Percentiles rank a stretch among this genome's conserved stretches.
phyloP scores from a whole-genome alignment of 2,888 invertebrate genomes.

The Heliconius ismenius region DNA sequence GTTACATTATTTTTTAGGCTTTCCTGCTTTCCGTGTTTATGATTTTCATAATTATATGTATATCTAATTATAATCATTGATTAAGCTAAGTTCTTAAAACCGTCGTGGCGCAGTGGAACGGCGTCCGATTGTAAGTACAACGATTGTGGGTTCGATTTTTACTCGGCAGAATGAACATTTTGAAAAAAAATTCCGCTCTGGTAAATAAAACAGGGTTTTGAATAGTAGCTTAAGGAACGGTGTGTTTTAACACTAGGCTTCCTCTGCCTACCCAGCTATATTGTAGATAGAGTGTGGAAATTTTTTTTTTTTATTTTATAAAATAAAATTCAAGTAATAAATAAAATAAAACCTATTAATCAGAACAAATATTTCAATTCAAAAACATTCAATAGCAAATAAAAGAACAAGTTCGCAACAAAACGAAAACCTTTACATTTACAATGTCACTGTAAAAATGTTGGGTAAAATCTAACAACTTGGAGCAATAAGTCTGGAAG shows the following conservation, averaged over 20 bases:
- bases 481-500: conserved; percentile 60
- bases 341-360: too few relatives aligned
- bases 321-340: too few relatives aligned
- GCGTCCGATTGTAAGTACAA: background rate
- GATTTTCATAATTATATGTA: too few relatives aligned
- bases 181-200: too few relatives aligned
- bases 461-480: conserved; percentile 26
- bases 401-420: background rate
- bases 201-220: too few relatives aligned
- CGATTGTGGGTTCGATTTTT: background rate
- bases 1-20: background rate
- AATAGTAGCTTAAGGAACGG: too few relatives aligned
- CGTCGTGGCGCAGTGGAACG: background rate
- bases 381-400: conserved; percentile 3
- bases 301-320: too few relatives aligned
- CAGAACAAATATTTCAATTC: background rate
- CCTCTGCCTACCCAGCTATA: too few relatives aligned
- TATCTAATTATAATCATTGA: background rate
- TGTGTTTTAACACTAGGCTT: too few relatives aligned
- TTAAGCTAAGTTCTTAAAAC: background rate
- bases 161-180: background rate
- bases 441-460: conserved; percentile 27
- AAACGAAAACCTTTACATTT: conserved; percentile 19
- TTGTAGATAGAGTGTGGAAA: too few relatives aligned
- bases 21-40: too few relatives aligned